Evolutionary conservation across 2,113 vertebrate species (phyloP).

Genomic region (Clarias batrachus): DNA sequence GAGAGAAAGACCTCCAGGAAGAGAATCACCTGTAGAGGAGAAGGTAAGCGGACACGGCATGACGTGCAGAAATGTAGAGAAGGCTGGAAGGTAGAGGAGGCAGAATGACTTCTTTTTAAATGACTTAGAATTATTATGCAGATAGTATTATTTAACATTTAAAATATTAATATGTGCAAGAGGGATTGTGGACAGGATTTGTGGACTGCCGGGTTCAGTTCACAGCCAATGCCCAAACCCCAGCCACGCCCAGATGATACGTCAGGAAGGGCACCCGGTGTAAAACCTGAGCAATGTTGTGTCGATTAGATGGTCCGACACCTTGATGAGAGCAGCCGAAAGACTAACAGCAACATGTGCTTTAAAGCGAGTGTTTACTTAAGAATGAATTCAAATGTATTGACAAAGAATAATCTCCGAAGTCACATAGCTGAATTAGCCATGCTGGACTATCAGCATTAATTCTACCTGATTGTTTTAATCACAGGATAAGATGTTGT

Average conservation of each 20-base stretch:
- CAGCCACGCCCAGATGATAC: too few relatives aligned
- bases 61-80: too few relatives aligned
- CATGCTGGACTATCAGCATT: neutral
- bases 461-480: neutral
- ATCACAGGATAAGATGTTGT: neutral
- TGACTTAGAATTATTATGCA: too few relatives aligned
- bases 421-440: neutral
- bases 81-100: too few relatives aligned
- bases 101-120: too few relatives aligned
- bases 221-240: too few relatives aligned
- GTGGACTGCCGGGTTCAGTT: too few relatives aligned
- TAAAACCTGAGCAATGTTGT: too few relatives aligned
- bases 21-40: constrained; percentile 70
- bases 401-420: neutral
- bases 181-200: too few relatives aligned
- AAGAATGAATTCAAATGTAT: neutral
- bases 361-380: neutral
- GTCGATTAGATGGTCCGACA: too few relatives aligned
- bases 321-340: too few relatives aligned
- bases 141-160: neutral
- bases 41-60: constrained; percentile 19
- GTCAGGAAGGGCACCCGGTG: too few relatives aligned
- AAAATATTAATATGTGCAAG: neutral
- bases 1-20: constrained; percentile 70
- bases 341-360: neutral